Conservation (phyloP, 2,888 invertebrate genomes). For the Ecliptopera silaceata region DNA sequence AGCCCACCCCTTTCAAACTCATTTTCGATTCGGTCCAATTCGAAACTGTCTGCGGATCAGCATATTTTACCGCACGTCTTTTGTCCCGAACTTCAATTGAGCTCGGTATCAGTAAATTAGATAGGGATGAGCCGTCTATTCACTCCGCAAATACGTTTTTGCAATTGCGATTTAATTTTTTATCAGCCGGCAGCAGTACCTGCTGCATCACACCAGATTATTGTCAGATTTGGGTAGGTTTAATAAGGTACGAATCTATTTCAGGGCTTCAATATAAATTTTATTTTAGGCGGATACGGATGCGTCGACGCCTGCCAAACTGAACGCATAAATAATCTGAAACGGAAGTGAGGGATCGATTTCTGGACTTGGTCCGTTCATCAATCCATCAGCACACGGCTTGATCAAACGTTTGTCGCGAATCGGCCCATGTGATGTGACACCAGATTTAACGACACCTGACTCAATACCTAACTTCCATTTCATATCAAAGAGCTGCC, state of each 20-base stretch:
- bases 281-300: conserved; percentile 55
- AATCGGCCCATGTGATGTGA: conserved; percentile 42
- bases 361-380: conserved; percentile 55
- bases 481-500: conserved; percentile 32
- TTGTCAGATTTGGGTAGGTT: conserved; percentile 11
- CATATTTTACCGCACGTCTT: conserved; percentile 69
- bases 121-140: conserved; percentile 51
- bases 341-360: conserved; percentile 63
- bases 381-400: conserved; percentile 63
- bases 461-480: conserved; percentile 30
- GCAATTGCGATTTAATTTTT: conserved; percentile 28
- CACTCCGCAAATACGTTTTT: conserved; percentile 28
- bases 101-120: conserved; percentile 63
- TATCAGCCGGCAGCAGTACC: conserved; percentile 24
- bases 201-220: conserved; percentile 16
- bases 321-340: conserved; percentile 56
- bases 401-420: conserved; percentile 71
- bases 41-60: conserved; percentile 70
- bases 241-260: conserved; percentile 26
- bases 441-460: conserved; percentile 43
- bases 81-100: conserved; percentile 65
- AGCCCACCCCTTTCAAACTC: conserved; percentile 64
- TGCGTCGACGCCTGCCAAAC: conserved; percentile 58
- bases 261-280: conserved; percentile 37
- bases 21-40: conserved; percentile 67